A percentile compares a stretch with the other conserved stretches of the same genome.
These are phyloP conservation scores for Drosophila mojavensis DNA, from an alignment of 1,140 invertebrate genomes.

Conservation along the genomic window DNA sequence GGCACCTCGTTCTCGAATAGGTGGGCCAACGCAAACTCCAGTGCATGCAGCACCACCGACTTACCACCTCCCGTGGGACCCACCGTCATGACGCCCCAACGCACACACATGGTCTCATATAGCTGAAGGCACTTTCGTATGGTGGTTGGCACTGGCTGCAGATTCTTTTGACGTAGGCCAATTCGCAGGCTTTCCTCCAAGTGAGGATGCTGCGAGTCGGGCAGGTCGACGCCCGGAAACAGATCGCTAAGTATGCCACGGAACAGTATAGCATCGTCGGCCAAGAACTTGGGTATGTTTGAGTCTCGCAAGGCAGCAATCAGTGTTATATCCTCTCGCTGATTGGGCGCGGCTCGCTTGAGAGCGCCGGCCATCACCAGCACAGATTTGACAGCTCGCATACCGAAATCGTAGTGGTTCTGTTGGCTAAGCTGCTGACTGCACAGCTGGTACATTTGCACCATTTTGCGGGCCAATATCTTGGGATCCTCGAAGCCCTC, in stretches of 20 bases:
- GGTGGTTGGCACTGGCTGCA: conserved; percentile 88
- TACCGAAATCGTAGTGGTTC: conserved; percentile 97
- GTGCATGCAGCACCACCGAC: conserved; percentile 88
- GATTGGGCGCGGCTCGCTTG: conserved; percentile 93
- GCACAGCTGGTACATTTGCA: conserved; percentile 95
- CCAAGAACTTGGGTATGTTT: conserved; percentile 96
- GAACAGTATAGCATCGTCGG: conserved; percentile 93
- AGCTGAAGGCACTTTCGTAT: conserved; percentile 93
- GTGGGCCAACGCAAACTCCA: conserved; percentile 88
- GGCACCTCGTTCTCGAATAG: conserved; percentile 86
- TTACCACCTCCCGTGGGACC: conserved; percentile 94
- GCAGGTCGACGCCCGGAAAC: conserved; percentile 93
- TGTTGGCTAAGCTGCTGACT: conserved; percentile 96
- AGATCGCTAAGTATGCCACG: conserved; percentile 95
- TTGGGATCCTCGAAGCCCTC: conserved; percentile 96
- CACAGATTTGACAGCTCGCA: conserved; percentile 91
- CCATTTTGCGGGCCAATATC: conserved; percentile 93
- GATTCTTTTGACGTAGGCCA: conserved; percentile 84
- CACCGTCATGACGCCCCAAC: conserved; percentile 97
- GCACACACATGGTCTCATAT: conserved; percentile 95
- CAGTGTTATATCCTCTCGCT: conserved; percentile 90
- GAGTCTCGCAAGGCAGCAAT: conserved; percentile 94
- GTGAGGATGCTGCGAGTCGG: conserved; percentile 91
- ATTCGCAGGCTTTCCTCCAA: conserved; percentile 86
- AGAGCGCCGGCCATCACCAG: conserved; percentile 94